A percentile compares a stretch with the other conserved stretches of the same genome.
Evolutionary conservation across 2,113 vertebrate species (phyloP).

Genomic region (Acrocephalus kingi): DNA sequence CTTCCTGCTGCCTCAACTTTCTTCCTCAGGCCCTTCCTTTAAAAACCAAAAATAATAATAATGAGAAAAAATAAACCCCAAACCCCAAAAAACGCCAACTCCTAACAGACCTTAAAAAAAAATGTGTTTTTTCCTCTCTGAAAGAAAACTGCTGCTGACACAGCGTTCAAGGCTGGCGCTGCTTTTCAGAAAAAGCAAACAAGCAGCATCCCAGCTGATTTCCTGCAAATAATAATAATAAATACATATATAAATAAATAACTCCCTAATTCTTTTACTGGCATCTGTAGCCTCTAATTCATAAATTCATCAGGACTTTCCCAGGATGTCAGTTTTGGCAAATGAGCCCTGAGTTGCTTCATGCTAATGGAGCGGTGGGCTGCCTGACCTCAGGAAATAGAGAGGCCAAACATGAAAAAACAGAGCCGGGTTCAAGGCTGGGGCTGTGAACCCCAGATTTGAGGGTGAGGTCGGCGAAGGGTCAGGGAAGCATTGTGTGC

Average conservation of each 20-base stretch:
- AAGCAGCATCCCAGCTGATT: slow-evolving; percentile 1
- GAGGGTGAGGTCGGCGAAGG: slow-evolving; percentile 47
- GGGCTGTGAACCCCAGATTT: slow-evolving; percentile 65
- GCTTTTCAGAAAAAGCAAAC: slow-evolving; percentile 2
- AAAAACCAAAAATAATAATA: background rate
- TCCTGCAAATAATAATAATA: background rate
- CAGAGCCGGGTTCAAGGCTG: slow-evolving; percentile 65
- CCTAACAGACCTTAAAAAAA: background rate
- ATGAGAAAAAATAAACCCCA: background rate
- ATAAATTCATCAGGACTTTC: slow-evolving; percentile 65
- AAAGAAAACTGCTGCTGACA: slow-evolving; percentile 30
- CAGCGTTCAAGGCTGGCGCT: slow-evolving; percentile 23
- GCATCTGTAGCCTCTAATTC: slow-evolving; percentile 58
- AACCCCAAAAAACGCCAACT: background rate
- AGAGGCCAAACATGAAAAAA: slow-evolving; percentile 72
- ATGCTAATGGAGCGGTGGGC: slow-evolving; percentile 66
- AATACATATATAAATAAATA: background rate
- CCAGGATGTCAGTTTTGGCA: slow-evolving; percentile 57
- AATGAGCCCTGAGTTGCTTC: slow-evolving; percentile 52
- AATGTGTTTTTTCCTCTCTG: slow-evolving; percentile 54
- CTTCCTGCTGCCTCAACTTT: background rate
- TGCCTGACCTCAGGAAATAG: slow-evolving; percentile 73
- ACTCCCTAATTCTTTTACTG: slow-evolving; percentile 34
- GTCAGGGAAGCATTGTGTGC: slow-evolving; percentile 36
- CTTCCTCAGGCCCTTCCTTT: slow-evolving; percentile 12